These are phyloP conservation scores for Thymelicus lineola DNA, from an alignment of 2,888 invertebrate genomes.

Conservation along the genomic window DNA sequence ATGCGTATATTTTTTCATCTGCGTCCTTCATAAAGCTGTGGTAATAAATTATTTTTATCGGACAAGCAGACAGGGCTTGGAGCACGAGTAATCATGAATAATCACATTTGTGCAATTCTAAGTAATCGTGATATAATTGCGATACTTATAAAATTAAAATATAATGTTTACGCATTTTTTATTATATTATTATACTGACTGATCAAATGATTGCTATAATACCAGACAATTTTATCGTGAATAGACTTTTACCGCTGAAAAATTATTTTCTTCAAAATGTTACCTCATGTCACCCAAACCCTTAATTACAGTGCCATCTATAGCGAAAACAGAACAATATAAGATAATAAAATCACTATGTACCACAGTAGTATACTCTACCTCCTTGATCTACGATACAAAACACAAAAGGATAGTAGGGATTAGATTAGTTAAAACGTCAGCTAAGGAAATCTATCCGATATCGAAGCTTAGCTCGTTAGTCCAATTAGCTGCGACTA, in stretches of 20 bases:
- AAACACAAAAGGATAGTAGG: neutral
- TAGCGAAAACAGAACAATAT: too few relatives aligned
- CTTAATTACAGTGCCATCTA: too few relatives aligned
- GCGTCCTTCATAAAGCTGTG: constrained; percentile 29
- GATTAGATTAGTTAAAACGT: constrained; percentile 1
- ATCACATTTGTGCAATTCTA: constrained; percentile 2
- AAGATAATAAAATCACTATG: too few relatives aligned
- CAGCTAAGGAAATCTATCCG: constrained; percentile 14
- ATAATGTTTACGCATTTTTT: too few relatives aligned
- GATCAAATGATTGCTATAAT: too few relatives aligned
- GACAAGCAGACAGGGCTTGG: constrained; percentile 22
- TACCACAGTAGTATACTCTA: neutral
- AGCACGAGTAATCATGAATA: constrained; percentile 11
- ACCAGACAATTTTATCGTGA: too few relatives aligned
- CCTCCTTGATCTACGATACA: neutral
- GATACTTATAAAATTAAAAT: neutral
- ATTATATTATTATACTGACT: too few relatives aligned
- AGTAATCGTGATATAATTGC: neutral
- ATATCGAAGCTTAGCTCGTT: constrained; percentile 21
- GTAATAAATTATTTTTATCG: constrained; percentile 31
- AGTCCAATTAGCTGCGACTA: constrained; percentile 14
- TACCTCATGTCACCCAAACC: too few relatives aligned
- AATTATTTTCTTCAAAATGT: too few relatives aligned
- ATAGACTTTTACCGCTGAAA: too few relatives aligned
- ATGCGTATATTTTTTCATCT: constrained; percentile 38